phyloP scores from a whole-genome alignment of 2,797 vertebrate genomes.

The Euphonia xanthogaster region DNA sequence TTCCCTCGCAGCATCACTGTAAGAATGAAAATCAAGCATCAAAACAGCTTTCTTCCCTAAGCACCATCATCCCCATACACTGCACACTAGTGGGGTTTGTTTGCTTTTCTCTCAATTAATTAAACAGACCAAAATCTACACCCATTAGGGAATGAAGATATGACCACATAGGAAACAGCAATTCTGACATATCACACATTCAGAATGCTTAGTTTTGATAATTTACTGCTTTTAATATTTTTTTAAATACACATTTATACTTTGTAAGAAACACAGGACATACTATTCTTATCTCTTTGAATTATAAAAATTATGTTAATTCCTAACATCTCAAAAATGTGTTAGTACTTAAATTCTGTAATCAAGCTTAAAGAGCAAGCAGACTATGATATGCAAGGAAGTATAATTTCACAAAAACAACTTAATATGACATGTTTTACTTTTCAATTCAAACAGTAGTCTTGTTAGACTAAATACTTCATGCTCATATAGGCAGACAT shows the following conservation, averaged over 20 bases:
- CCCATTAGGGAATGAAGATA: not conserved
- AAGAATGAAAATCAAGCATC: not conserved
- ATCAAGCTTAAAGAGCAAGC: not conserved
- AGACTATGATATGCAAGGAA: not conserved
- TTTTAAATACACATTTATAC: not conserved
- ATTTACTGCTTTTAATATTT: not conserved
- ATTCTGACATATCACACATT: not conserved
- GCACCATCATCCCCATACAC: not conserved
- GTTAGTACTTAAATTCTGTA: not conserved
- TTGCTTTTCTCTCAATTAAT: not conserved
- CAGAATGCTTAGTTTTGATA: not conserved
- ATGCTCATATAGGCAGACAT: not conserved
- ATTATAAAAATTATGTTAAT: not conserved
- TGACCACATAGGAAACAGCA: not conserved
- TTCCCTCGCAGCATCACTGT: not conserved
- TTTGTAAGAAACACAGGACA: not conserved
- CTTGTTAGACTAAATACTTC: not conserved
- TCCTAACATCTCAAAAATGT: not conserved
- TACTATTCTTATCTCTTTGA: not conserved
- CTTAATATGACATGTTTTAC: not conserved
- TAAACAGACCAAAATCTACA: not conserved
- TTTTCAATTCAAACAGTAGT: not conserved
- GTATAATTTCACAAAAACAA: not conserved
- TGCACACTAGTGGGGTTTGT: not conserved
- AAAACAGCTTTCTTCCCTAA: not conserved